These are phyloP conservation scores for Grammatotria lemairii DNA, from an alignment of 2,113 vertebrate genomes.

Conservation along the genomic window DNA sequence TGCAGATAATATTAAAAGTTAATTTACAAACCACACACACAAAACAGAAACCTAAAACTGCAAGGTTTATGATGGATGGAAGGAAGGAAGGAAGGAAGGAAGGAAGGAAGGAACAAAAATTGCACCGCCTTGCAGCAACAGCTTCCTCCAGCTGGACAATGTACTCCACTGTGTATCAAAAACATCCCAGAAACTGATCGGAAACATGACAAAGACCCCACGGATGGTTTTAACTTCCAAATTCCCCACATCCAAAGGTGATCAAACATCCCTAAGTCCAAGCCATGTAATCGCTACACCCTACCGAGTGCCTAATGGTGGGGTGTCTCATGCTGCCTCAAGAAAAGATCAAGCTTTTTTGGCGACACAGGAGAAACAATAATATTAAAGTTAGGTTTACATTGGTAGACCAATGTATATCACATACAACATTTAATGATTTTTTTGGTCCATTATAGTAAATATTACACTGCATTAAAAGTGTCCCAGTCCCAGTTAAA, in stretches of 20 bases:
- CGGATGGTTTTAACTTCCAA: background rate
- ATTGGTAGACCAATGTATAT: background rate
- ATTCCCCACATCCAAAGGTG: background rate
- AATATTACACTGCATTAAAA: background rate
- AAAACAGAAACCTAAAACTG: background rate
- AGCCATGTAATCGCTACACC: no score
- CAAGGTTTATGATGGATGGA: background rate
- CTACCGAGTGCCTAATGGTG: background rate
- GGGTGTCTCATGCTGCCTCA: accelerated
- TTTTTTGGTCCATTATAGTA: background rate
- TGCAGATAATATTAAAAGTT: background rate
- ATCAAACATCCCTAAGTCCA: background rate
- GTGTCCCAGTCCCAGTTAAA: background rate
- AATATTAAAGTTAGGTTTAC: background rate
- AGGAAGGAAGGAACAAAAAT: accelerated
- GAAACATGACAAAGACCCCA: background rate
- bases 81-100: background rate
- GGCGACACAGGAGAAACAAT: background rate
- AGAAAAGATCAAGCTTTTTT: background rate
- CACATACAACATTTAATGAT: background rate
- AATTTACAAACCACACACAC: background rate
- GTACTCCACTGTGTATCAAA: background rate
- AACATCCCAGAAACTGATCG: background rate
- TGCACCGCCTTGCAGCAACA: background rate
- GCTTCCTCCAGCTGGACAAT: background rate